phyloP scores from a whole-genome alignment of 2,888 invertebrate genomes.

The Hetaerina titia region DNA sequence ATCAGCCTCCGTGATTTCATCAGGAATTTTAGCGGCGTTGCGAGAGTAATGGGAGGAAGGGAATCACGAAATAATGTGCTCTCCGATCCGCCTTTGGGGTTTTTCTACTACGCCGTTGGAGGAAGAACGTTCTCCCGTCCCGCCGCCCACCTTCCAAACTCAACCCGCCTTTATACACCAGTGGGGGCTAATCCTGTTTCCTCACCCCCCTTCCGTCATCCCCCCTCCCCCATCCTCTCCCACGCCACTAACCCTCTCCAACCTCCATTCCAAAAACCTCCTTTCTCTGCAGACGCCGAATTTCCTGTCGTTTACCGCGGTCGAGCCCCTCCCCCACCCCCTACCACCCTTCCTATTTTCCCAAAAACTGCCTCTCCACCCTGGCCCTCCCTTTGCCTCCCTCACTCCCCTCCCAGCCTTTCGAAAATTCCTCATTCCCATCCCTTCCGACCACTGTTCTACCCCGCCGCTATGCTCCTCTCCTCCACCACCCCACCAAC shows the following conservation, averaged over 20 bases:
- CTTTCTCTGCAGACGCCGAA: slow-evolving; percentile 51
- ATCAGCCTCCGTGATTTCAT: neutral
- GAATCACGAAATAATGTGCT: neutral
- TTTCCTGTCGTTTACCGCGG: slow-evolving; percentile 67
- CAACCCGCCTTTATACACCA: neutral
- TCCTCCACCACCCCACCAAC: neutral
- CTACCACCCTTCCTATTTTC: slow-evolving; percentile 17
- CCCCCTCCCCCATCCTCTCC: neutral
- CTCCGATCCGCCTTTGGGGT: neutral
- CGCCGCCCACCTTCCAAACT: neutral
- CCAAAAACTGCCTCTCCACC: neutral
- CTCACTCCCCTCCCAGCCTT: neutral
- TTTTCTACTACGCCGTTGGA: neutral
- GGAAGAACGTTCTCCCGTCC: neutral
- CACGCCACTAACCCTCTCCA: neutral
- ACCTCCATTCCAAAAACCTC: neutral
- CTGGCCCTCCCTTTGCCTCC: neutral
- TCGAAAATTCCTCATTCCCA: neutral
- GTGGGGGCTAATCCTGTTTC: neutral
- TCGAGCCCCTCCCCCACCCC: slow-evolving; percentile 40
- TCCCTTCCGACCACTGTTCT: neutral
- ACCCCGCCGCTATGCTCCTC: neutral
- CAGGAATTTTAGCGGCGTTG: neutral
- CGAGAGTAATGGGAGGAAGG: neutral
- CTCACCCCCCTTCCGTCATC: neutral